Conservation (phyloP, 2,113 vertebrate genomes). For the Microcebus griseorufus region DNA sequence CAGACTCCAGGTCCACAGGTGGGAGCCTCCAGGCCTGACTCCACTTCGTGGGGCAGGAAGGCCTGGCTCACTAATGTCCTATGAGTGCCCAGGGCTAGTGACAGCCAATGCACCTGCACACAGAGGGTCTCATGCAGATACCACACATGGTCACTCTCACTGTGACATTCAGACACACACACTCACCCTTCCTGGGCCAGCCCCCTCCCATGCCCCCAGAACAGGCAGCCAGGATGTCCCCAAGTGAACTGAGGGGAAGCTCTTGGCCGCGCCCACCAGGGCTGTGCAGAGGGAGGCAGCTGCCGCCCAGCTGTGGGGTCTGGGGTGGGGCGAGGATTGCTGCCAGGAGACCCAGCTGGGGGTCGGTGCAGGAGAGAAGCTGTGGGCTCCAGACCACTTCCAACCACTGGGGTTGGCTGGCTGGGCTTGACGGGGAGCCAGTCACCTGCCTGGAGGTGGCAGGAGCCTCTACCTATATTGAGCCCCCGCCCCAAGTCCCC, state of each 20-base stretch:
- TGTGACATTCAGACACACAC: not conserved
- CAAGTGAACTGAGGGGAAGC: slow-evolving; percentile 38
- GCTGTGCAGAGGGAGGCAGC: slow-evolving; percentile 52
- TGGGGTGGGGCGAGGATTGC: not conserved
- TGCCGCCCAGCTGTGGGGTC: slow-evolving; percentile 64
- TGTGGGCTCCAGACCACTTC: not conserved
- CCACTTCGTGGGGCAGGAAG: not conserved
- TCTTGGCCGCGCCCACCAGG: not conserved
- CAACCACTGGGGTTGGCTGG: not conserved
- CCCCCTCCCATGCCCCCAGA: not conserved
- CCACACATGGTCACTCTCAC: not conserved
- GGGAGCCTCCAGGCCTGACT: not conserved
- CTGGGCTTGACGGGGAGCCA: not conserved
- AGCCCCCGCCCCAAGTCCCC: not conserved
- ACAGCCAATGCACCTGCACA: not conserved
- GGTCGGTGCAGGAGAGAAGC: not conserved
- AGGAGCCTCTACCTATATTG: not conserved
- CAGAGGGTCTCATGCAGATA: not conserved
- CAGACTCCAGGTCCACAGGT: rapidly evolving
- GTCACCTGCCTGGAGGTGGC: not conserved
- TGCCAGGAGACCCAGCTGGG: slow-evolving; percentile 19
- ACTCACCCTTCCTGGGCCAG: not conserved
- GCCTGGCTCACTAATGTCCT: not conserved
- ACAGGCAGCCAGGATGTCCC: slow-evolving; percentile 48
- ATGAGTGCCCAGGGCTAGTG: not conserved